Base-by-base conservation (phyloP, 1,140 invertebrate species). In the Liolophura sinensis region DNA sequence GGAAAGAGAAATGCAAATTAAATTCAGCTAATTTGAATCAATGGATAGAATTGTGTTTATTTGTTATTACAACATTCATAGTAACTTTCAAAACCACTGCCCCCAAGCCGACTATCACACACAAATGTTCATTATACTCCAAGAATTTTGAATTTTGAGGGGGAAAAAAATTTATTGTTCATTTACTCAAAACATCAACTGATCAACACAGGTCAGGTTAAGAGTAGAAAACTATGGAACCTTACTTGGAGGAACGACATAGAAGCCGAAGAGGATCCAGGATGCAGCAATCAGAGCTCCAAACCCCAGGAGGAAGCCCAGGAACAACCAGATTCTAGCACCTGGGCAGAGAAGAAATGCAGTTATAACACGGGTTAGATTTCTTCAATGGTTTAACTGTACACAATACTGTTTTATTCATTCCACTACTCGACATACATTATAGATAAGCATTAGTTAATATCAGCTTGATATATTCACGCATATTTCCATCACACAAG, bases 231-330 rank as follows among this genome's bases (percentile, higher is more conserved):
- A 5, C n/a, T 27, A 31, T 49, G 20, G 6, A 65, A 40, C 31
- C 73, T 76, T 67, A 80, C 78, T 65, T 61, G 70, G 25, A n/a
- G 67, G 72, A 11, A 83, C 82, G 61, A 88, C 85, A 76, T 88
- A 89, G 56, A 81, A 79, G 14, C 85, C 92, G 87, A 98, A 96
- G 65, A 99, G 88, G 71, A 99, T 95, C 96, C 96, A 98, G 76
- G 93, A 92, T 15, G 96, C 91, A 25, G 95, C 96, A 79, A 99
- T 97, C 14, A 99, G 89, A 4, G 95, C 90, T 0, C 93, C 93
- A 86, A 99, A 99, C 62, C 95, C 95, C 74, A 99, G 89, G 0
- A 99, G 91, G 86, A 99, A 98, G 6, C 96, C 97, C 57, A 97
- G 84, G 79, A 99, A 97, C 0, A 99, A 86, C 95, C 96, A 99